Evolutionary conservation across 1,140 invertebrate species (phyloP).

Genomic region (Dinoponera quadriceps): DNA sequence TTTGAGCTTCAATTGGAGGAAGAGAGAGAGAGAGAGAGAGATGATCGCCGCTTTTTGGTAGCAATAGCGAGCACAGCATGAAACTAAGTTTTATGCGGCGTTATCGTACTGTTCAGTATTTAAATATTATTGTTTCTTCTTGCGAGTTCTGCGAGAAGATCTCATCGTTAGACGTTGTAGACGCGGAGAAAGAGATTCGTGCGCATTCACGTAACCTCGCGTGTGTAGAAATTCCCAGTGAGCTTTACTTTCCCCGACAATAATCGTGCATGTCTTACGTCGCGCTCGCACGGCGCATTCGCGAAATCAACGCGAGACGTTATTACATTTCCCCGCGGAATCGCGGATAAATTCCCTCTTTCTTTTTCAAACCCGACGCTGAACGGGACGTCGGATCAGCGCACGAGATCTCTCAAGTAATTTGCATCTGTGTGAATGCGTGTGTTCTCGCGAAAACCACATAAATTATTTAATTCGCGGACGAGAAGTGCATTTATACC

Average conservation of each 20-base stretch:
- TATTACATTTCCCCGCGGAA: not conserved
- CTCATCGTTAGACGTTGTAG: conserved; percentile 30
- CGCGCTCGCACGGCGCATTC: too few species aligned
- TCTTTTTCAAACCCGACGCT: too few species aligned
- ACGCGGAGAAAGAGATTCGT: conserved; percentile 31
- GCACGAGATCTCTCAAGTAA: not conserved
- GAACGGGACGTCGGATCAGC: not conserved
- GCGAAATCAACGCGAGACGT: not conserved
- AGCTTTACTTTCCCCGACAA: conserved; percentile 38
- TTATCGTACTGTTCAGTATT: conserved; percentile 44
- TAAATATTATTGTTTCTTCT: conserved; percentile 53
- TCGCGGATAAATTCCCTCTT: not conserved
- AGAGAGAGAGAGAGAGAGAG: too few species aligned
- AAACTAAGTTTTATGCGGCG: too few species aligned
- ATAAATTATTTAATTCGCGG: conserved; percentile 19
- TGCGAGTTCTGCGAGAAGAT: conserved; percentile 16
- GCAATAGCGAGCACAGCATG: not conserved
- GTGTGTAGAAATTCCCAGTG: not conserved
- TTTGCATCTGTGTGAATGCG: conserved; percentile 44
- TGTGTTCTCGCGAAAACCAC: not conserved
- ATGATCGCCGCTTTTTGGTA: conserved; percentile 11
- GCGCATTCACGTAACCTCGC: conserved; percentile 33
- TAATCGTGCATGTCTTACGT: conserved; percentile 25
- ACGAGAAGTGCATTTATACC: conserved; percentile 8
- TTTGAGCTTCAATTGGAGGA: not conserved